phyloP scores from a whole-genome alignment of 1,140 invertebrate genomes.

The Platyscapa corneri region DNA sequence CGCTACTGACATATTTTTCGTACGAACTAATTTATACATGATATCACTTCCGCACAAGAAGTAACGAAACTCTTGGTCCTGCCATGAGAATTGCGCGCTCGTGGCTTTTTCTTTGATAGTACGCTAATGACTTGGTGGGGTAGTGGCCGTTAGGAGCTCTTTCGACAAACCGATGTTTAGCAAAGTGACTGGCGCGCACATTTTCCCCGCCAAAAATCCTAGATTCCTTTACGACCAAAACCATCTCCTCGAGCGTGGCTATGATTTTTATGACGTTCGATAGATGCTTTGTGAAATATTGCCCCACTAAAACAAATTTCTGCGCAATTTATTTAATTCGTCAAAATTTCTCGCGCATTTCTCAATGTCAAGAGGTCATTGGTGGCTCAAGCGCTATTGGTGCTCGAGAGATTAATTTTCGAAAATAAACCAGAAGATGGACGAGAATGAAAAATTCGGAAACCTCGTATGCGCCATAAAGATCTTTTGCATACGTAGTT shows the following conservation, averaged over 20 bases:
- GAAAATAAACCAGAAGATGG: no score
- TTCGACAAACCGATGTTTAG: not conserved
- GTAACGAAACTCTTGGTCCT: not conserved
- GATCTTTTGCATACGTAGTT: no score
- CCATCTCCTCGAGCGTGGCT: not conserved
- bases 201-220: not conserved
- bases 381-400: no score
- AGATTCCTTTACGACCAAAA: not conserved
- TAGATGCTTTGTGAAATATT: no score
- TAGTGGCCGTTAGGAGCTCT: not conserved
- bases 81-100: not conserved
- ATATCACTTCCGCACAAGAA: not conserved
- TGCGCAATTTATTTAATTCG: no score
- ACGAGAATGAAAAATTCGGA: no score
- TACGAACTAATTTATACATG: not conserved
- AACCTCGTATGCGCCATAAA: no score
- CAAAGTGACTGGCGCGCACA: not conserved
- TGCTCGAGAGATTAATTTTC: no score
- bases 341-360: no score
- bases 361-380: no score
- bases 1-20: constrained; percentile 12
- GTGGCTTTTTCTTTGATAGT: not conserved
- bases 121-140: not conserved
- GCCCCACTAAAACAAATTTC: no score
- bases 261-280: not conserved